Base-by-base conservation (phyloP, 1,140 invertebrate species). In the Lasaia peninsularis region DNA sequence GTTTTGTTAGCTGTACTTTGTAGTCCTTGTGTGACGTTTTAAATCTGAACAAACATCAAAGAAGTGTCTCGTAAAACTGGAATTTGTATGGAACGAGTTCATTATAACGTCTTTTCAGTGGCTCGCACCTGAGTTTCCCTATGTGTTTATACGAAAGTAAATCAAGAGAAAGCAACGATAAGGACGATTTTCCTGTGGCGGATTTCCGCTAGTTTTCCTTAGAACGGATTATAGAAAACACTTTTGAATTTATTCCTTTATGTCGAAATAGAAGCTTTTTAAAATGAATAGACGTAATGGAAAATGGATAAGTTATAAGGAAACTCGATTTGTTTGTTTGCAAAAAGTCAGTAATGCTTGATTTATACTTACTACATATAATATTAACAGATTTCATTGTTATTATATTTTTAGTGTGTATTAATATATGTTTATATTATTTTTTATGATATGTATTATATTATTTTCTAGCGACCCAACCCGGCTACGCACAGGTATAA, bases 101-200 rank as follows among this genome's bases (percentile, higher is more conserved):
- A 48, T 48, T 48, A 48, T 48, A 48, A n/a, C 40, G 18, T 21
- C 18, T 48, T 48, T 48, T 48, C 40, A 48, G 40, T 48, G 40
- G 4, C 40, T 18, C 20, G 40, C 40, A 48, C 40, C 40, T 48
- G 40, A 48, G 40, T 48, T 48, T 48, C 11, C n/a, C 16, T 21
- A 0, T 48, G 18, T 5, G 11, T 48, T 21, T 48, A 44, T 3
- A 21, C 18, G 10, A 48, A 48, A 48, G 20, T 48, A 4, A 9
- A 5, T 21, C 18, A 11, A 20, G 18, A 21, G 6, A 1, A 21
- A 11, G 11, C 5, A 48, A n/a, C n/a, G 2, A 18, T n/a, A 18
- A 20, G 40, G n/a, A 20, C 11, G 10, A n/a, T 48, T 48, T 48
- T 48, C 18, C 40, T n/a, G 11, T 48, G 18, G 18, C 14, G 2